Evolutionary conservation across 2,888 invertebrate genomes (phyloP), one percentile per base, ranked within the genome.

Genomic region (Drosophila fulvimacula): DNA sequence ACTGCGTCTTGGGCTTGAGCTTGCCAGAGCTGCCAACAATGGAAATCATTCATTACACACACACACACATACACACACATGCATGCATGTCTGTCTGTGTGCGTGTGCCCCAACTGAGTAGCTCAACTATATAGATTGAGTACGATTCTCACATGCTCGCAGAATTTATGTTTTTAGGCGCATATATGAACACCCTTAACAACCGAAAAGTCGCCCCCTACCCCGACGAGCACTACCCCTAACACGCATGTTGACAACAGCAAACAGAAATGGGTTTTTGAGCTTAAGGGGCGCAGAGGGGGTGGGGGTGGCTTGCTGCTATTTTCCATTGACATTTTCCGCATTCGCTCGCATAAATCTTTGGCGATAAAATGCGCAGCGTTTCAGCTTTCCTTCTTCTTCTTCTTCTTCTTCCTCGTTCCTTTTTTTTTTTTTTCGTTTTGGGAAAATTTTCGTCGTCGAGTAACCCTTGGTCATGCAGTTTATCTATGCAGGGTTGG

Each of bases 311-410:
- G 7, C 1, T 19, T 39, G 39, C 34, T 19, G 53, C 34, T n/a
- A 53, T 77, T 77, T 78, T 77, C 77, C 71, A 69, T 77, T 77
- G 73, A 73, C 81, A 78, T 85, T 80, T 84, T 85, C 85, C 85
- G 85, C 83, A 83, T 79, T 76, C 73, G 71, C 56, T 71, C 79
- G 71, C 82, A 83, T 84, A 83, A 83, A 80, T 80, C 80, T 80
- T 67, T n/a, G 46, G 78, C 83, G 56, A 82, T 82, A 85, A 84
- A 83, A 84, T 85, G 83, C 85, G 83, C 85, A 83, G 81, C 78
- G 49, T 17, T 17, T 62, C 32, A 24, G 62, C 38, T 38, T n/a
- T 52, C 3, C 36, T 11, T n/a, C 11, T 52, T 1, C 30, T 34
- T 21, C 13, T 48, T 3, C 49, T 19, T 13, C 46, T 30, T 17